Evolutionary conservation across 2,113 vertebrate species (phyloP).

Genomic region (Eleginops maclovinus): DNA sequence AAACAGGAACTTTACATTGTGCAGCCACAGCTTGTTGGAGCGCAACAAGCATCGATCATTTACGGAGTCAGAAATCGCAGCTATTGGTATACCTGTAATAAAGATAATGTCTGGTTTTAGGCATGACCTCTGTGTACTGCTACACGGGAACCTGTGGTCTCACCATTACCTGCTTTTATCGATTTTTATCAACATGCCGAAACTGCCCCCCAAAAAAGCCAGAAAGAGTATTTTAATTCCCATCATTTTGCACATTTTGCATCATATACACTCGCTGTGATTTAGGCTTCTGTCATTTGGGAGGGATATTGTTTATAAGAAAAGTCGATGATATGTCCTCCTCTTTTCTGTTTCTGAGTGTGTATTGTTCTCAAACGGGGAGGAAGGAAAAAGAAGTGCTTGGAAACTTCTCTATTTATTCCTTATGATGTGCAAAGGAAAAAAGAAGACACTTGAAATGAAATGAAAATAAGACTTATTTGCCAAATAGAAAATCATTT

Average conservation of each 20-base stretch:
- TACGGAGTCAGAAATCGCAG: constrained; percentile 61
- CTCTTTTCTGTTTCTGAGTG: not conserved
- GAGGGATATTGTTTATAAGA: not conserved
- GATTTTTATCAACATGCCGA: constrained; percentile 42
- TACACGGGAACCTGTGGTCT: constrained; percentile 47
- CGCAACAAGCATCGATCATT: constrained; percentile 67
- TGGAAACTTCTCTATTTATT: constrained; percentile 23
- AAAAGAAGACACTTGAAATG: not conserved
- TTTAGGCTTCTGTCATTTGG: not conserved
- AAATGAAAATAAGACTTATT: not conserved
- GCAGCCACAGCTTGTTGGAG: constrained; percentile 39
- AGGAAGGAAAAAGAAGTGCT: constrained; percentile 16
- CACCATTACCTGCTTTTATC: constrained; percentile 39
- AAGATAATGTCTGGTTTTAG: constrained; percentile 65
- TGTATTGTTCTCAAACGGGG: constrained; percentile 11
- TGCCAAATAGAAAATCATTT: too few relatives aligned
- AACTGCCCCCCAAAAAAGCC: constrained; percentile 38
- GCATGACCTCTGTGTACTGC: constrained; percentile 64
- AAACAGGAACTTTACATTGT: constrained; percentile 65
- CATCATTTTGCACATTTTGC: constrained; percentile 26
- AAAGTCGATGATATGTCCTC: constrained; percentile 2
- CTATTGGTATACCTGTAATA: constrained; percentile 70
- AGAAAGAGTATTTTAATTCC: constrained; percentile 9
- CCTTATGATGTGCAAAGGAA: not conserved
- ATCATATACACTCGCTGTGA: not conserved